These are phyloP conservation scores for Amyelois transitella DNA, from an alignment of 1,140 invertebrate species.

Conservation along the genomic window DNA sequence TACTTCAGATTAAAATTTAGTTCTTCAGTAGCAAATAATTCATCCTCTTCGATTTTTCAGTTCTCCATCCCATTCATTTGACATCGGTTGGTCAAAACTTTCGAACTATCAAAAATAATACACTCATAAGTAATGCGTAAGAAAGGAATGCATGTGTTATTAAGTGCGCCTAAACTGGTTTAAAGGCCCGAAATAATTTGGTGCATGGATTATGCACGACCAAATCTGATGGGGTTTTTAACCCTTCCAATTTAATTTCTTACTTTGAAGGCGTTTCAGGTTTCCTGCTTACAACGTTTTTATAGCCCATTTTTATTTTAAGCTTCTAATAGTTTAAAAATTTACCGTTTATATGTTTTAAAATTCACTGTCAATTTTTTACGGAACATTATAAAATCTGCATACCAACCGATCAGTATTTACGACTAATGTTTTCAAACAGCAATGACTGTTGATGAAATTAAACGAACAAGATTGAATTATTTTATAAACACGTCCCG, in stretches of 20 bases:
- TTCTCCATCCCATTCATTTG: too few relatives aligned
- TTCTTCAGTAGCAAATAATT: too few relatives aligned
- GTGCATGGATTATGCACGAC: conserved; percentile 25
- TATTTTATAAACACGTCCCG: neutral
- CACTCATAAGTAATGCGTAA: neutral
- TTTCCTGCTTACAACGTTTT: too few relatives aligned
- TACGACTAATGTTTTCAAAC: neutral
- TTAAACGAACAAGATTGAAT: neutral
- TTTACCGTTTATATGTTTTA: too few relatives aligned
- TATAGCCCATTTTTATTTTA: too few relatives aligned
- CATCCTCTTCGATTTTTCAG: too few relatives aligned
- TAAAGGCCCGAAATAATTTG: conserved; percentile 24
- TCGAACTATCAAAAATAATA: neutral
- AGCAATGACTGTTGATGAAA: neutral
- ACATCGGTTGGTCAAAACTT: too few relatives aligned
- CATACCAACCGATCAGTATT: neutral
- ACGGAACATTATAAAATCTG: neutral
- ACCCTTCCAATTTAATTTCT: conserved; percentile 19
- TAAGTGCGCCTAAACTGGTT: conserved; percentile 12
- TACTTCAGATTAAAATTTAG: too few relatives aligned
- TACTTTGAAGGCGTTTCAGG: too few relatives aligned
- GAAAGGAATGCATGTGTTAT: neutral
- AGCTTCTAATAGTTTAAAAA: too few relatives aligned
- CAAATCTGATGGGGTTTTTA: conserved; percentile 25
- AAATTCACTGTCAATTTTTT: too few relatives aligned